Conservation (phyloP, 2,113 vertebrate genomes). For the Eclectus roratus region DNA sequence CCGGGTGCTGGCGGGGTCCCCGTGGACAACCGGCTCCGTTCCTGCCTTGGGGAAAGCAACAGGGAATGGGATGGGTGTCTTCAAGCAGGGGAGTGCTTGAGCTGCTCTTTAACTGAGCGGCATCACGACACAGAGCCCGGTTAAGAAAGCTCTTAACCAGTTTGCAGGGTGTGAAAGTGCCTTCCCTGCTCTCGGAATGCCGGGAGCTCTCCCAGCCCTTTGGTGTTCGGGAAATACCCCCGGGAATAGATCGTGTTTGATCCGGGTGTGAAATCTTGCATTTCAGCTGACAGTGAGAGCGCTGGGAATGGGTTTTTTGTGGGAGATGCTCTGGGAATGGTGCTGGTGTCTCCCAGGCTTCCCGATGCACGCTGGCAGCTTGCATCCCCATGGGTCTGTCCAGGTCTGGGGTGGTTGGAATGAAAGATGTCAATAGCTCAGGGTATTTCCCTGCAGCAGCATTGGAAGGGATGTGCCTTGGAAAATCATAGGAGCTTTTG, state of each 20-base stretch:
- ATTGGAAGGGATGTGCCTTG: neutral
- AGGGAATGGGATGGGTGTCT: neutral
- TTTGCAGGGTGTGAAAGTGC: neutral
- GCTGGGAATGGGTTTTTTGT: accelerated
- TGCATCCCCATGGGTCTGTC: accelerated
- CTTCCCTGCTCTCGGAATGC: accelerated
- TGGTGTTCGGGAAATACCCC: neutral
- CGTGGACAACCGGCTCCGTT: accelerated
- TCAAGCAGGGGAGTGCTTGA: neutral
- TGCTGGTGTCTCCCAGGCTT: neutral
- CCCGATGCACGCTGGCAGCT: accelerated
- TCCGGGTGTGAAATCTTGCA: neutral
- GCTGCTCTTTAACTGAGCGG: neutral
- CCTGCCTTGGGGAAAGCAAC: neutral
- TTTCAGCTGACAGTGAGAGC: neutral
- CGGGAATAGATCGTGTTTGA: neutral
- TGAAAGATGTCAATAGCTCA: neutral
- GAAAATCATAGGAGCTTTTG: neutral
- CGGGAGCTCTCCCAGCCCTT: neutral
- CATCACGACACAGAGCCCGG: neutral
- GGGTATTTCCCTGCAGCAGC: neutral
- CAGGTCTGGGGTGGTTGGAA: neutral
- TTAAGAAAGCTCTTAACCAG: neutral
- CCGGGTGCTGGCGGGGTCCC: neutral
- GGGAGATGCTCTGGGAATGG: neutral